phyloP scores from a whole-genome alignment of 2,888 invertebrate genomes.

The Macropis europaea region DNA sequence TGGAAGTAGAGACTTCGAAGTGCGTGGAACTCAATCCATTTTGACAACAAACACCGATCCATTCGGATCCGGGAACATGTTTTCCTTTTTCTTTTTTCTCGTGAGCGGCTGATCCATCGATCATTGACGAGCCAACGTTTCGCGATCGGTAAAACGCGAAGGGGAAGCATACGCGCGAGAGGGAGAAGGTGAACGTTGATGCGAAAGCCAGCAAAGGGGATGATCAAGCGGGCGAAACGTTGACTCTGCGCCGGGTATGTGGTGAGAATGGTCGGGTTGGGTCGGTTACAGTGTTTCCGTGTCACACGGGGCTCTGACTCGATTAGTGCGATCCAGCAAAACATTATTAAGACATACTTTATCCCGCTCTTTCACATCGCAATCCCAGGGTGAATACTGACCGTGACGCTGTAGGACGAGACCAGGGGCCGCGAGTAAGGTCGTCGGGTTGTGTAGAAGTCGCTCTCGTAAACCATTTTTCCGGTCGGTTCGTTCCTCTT shows the following conservation, averaged over 20 bases:
- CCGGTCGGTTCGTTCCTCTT: slow-evolving; percentile 61
- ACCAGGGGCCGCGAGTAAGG: slow-evolving; percentile 87
- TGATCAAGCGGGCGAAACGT: slow-evolving; percentile 52
- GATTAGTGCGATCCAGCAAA: slow-evolving; percentile 64
- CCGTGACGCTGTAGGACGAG: slow-evolving; percentile 90
- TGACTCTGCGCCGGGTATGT: slow-evolving; percentile 35
- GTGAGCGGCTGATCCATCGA: no score
- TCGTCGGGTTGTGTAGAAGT: slow-evolving; percentile 94
- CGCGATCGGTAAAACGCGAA: no score
- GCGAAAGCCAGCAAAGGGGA: background rate
- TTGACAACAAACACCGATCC: slow-evolving; percentile 46
- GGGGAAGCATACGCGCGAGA: no score
- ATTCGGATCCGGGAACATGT: background rate
- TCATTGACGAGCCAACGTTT: slow-evolving; percentile 45
- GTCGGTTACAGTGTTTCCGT: slow-evolving; percentile 41
- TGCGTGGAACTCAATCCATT: slow-evolving; percentile 64
- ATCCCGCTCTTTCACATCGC: slow-evolving; percentile 51
- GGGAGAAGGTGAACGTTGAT: background rate
- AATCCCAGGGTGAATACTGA: slow-evolving; percentile 81
- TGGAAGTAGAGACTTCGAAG: slow-evolving; percentile 77
- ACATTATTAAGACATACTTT: slow-evolving; percentile 61
- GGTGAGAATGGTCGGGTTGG: slow-evolving; percentile 5
- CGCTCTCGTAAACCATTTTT: slow-evolving; percentile 95
- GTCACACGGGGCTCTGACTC: slow-evolving; percentile 48
- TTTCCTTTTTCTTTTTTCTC: no score